Evolutionary conservation across 2,888 invertebrate genomes (phyloP).

Genomic region (Alviniconcha strummeri): DNA sequence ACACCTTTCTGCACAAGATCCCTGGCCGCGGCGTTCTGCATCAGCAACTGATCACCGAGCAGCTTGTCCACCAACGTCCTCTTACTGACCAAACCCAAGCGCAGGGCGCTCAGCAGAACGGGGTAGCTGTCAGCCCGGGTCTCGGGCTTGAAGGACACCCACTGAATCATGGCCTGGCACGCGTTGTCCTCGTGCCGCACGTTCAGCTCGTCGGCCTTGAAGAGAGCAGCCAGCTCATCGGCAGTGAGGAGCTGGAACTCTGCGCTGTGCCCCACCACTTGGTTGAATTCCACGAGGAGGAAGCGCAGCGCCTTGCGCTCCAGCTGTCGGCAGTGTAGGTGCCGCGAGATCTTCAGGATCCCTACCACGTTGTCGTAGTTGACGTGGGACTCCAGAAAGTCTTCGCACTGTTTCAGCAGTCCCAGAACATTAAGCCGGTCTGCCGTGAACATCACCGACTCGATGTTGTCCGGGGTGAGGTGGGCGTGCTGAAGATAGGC

Average conservation of each 20-base stretch:
- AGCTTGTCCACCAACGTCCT: constrained; percentile 35
- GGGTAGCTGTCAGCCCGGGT: constrained; percentile 35
- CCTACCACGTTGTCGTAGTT: constrained; percentile 39
- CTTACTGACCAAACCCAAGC: constrained; percentile 53
- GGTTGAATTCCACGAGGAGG: constrained; percentile 39
- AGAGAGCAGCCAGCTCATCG: constrained; percentile 37
- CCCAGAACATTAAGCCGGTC: constrained; percentile 86
- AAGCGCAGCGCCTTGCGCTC: constrained; percentile 37
- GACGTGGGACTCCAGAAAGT: constrained; percentile 39
- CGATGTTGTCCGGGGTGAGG: constrained; percentile 82
- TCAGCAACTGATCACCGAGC: constrained; percentile 37
- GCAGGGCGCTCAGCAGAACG: constrained; percentile 54
- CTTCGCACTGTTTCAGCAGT: constrained; percentile 78
- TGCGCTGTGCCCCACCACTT: constrained; percentile 35
- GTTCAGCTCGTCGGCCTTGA: constrained; percentile 36
- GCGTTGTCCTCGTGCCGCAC: constrained; percentile 41
- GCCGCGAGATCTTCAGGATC: constrained; percentile 41
- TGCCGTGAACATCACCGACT: constrained; percentile 81
- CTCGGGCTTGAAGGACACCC: constrained; percentile 42
- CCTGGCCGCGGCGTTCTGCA: constrained; percentile 35
- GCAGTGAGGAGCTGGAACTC: constrained; percentile 42
- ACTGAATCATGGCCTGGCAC: constrained; percentile 40
- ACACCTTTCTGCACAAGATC: constrained; percentile 44
- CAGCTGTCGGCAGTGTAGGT: constrained; percentile 40
- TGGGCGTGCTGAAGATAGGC: constrained; percentile 74